A percentile compares a stretch with the other conserved stretches of the same genome.
Conservation (phyloP, 1,140 invertebrate genomes). For the Dreissena polymorpha region DNA sequence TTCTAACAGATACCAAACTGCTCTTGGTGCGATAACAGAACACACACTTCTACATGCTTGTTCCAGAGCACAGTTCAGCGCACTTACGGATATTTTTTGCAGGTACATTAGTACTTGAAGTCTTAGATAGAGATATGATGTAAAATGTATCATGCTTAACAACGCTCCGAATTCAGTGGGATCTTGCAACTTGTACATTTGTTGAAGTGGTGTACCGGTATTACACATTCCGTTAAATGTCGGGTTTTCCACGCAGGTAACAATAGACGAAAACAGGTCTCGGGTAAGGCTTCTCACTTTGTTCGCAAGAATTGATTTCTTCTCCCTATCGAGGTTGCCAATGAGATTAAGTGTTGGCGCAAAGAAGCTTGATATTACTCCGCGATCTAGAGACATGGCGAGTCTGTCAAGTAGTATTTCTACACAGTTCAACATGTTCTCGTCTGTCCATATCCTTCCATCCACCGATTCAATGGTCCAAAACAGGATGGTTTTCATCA, state of each 20-base stretch:
- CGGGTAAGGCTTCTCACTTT: too few species aligned
- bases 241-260: too few species aligned
- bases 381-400: background rate
- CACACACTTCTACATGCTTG: conserved; percentile 1
- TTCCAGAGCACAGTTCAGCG: conserved; percentile 5
- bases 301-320: too few species aligned
- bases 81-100: background rate
- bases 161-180: background rate
- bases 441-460: background rate
- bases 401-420: conserved; percentile 20
- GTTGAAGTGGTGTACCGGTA: too few species aligned
- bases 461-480: conserved; percentile 16
- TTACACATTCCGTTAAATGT: too few species aligned
- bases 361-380: conserved; percentile 15
- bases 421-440: conserved; percentile 37
- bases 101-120: conserved; percentile 22
- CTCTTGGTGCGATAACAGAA: background rate
- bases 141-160: conserved; percentile 31
- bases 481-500: conserved; percentile 50
- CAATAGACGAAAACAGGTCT: too few species aligned
- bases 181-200: too few species aligned
- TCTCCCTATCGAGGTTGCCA: background rate
- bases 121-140: conserved; percentile 22
- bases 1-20: conserved; percentile 21
- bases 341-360: conserved; percentile 16